Evolutionary conservation across 1,140 invertebrate species (phyloP), one percentile per base, ranked within the genome.

Genomic region (Cyclina sinensis): DNA sequence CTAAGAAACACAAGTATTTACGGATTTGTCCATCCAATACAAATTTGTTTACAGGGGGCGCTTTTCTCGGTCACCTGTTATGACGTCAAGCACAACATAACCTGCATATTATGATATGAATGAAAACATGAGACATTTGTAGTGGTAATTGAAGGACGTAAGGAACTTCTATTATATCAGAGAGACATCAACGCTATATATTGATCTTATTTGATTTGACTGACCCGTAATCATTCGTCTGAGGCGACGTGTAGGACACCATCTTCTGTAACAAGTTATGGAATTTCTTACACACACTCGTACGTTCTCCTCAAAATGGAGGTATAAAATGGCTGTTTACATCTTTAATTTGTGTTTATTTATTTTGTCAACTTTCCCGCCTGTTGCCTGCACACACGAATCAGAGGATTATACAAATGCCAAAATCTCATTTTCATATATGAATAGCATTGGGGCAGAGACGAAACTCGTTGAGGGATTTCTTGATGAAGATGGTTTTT

Each of bases 61-160:
- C 82, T 86, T 86, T 76, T 62, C 11, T 68, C 73, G 84, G 84
- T 76, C 84, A 86, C 84, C 84, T 86, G 84, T 57, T 86, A 37
- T 86, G 84, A 86, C 84, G 84, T 86, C 68, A 51, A 43, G 18
- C 48, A 39, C 51, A 78, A 86, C 70, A 68, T 73, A 46, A 73
- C 65, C 74, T 27, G 37, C 46, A 48, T 78, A 51, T 21, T 37
- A 65, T 24, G 70, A 43, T 14, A 86, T 76, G 70, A 86, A 86
- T 86, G 84, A 73, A 86, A 86, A 51, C 30, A 27, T 5, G 62
- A 84, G 2, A 21, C 27, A 46, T 68, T 54, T 68, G 62, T 84
- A 7, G 68, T 24, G 18, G 37, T 32, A 51, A 35, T 79, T 54
- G 3, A 14, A 30, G 16, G n/a, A 30, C 14, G n/a, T n/a, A n/a